Evolutionary conservation across 2,797 vertebrate genomes (phyloP), one percentile per base, ranked within the genome.

Genomic region (Babyrousa celebensis): DNA sequence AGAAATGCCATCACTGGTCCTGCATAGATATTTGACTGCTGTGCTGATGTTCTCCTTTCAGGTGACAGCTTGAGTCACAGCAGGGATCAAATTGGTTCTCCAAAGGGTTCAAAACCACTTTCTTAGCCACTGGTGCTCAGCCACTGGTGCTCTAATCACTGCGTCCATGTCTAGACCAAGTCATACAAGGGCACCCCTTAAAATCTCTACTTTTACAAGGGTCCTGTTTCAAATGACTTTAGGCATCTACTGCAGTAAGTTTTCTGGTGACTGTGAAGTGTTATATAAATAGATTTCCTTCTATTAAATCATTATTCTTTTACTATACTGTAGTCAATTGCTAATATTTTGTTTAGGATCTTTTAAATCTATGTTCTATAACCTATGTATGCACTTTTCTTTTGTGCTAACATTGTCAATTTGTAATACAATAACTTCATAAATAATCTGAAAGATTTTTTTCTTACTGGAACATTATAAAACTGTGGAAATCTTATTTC

Each of bases 391-490:
- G 32, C 17, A 16, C 7, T 86, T 77, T 71, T 62, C 84, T 43
- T 63, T 80, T 58, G 25, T 85, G 40, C 32, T 88, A 74, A 88
- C 14, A 56, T 70, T 79, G 7, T 43, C 75, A 84, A 52, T 43
- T 36, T 94, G 63, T 85, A 23, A 52, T 63, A 32, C 60, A 63
- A 56, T 85, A 91, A 80, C 21, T 77, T 74, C 17, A 54, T 75
- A 58, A 93, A 63, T 70, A 82, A 78, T 63, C 63, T 56, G 40
- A 90, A 54, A 25, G 5, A 14, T 56, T 52, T 83, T 95, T 86
- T 20, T 86, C n/a, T 56, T 93, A 78, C n/a, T 91, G 36, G n/a
- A 88, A 89, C 23, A 56, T 58, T 89, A 60, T 82, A 83, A 85
- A 96, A 82, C n/a, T 75, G 67, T 68, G 5, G 18, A 92, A 52